Evolutionary conservation across 2,888 invertebrate genomes (phyloP).

Genomic region (Xanthorhoe spadicearia): DNA sequence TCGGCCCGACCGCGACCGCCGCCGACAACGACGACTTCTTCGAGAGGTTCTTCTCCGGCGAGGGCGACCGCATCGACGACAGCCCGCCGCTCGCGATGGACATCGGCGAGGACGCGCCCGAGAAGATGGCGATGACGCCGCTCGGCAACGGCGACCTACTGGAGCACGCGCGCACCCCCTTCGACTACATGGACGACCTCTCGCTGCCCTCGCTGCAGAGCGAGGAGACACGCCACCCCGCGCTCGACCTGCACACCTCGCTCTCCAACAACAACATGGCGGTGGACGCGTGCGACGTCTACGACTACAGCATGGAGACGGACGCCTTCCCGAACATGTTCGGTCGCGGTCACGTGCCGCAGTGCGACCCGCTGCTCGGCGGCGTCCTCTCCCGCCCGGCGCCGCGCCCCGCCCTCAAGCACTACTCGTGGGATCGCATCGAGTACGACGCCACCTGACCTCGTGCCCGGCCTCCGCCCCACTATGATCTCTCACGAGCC

Average conservation of each 20-base stretch:
- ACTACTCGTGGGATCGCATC: constrained; percentile 90
- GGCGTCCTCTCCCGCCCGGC: constrained; percentile 86
- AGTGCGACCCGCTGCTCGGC: constrained; percentile 90
- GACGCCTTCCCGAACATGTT: constrained; percentile 77
- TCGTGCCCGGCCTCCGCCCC: constrained; percentile 42
- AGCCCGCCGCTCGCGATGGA: constrained; percentile 70
- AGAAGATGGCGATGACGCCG: constrained; percentile 71
- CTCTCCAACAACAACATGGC: constrained; percentile 77
- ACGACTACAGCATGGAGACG: constrained; percentile 73
- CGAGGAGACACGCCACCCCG: constrained; percentile 61
- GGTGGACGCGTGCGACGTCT: constrained; percentile 70
- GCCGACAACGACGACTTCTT: constrained; percentile 74
- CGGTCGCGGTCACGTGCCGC: constrained; percentile 78
- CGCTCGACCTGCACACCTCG: constrained; percentile 85
- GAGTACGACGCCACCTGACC: constrained; percentile 88
- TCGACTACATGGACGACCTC: constrained; percentile 78
- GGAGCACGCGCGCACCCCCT: constrained; percentile 70
- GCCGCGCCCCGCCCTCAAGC: constrained; percentile 86
- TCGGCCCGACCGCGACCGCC: constrained; percentile 65
- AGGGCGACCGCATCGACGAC: constrained; percentile 58
- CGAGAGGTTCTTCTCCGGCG: constrained; percentile 67
- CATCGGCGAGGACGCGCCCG: constrained; percentile 67
- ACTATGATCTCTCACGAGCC: constrained; percentile 55
- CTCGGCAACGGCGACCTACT: constrained; percentile 73
- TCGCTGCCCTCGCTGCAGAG: constrained; percentile 75